Conservation (phyloP, 2,113 vertebrate genomes). For the Psilopsiagon aurifrons region DNA sequence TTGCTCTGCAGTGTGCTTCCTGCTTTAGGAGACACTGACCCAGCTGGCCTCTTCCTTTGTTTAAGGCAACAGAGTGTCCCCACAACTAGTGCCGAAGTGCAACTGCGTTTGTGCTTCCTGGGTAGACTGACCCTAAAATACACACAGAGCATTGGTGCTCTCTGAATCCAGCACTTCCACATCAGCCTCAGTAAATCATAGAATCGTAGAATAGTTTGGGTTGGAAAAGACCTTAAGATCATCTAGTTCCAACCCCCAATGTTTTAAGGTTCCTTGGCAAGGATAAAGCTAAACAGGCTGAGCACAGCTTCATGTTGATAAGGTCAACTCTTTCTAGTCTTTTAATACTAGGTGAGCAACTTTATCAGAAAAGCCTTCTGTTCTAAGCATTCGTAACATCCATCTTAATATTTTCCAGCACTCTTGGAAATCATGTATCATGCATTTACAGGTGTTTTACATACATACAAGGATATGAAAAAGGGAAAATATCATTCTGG, state of each 20-base stretch:
- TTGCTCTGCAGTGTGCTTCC: neutral
- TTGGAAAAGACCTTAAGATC: too few species aligned
- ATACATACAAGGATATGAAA: neutral
- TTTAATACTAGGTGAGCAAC: neutral
- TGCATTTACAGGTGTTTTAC: too few species aligned
- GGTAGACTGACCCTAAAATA: neutral
- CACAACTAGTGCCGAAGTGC: neutral
- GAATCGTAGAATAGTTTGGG: too few species aligned
- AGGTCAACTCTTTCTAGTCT: neutral
- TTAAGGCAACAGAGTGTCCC: neutral
- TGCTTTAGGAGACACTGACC: neutral
- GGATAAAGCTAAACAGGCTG: neutral
- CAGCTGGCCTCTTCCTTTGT: neutral
- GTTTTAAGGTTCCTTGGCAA: neutral
- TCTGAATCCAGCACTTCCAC: neutral
- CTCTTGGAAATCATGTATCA: neutral
- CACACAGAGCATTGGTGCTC: neutral
- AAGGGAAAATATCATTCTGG: neutral
- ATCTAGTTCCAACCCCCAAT: too few species aligned
- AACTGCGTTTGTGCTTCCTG: neutral
- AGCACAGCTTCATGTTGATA: neutral
- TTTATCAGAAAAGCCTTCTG: neutral
- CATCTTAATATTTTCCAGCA: neutral
- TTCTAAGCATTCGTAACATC: neutral
- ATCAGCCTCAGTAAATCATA: neutral